Evolutionary conservation across 1,140 invertebrate species (phyloP), one percentile per base, ranked within the genome.

Genomic region (Vollenhovia emeryi): DNA sequence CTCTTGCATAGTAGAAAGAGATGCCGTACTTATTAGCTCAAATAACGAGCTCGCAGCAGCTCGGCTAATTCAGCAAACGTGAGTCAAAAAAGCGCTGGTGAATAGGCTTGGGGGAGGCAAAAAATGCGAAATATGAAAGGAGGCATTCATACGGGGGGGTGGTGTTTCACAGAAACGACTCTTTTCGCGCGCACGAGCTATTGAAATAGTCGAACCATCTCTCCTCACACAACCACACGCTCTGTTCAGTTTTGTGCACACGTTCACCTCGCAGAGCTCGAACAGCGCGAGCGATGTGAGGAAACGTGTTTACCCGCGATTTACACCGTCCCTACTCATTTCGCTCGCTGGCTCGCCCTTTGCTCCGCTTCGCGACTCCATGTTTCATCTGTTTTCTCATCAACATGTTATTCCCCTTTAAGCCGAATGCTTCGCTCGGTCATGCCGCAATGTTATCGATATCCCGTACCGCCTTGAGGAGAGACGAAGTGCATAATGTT

Each of bases 311-410:
- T 69, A 55, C 76, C 69, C 7, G 62, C 33, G 76, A 50, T 80
- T 80, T 71, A 80, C 48, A 45, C 30, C 48, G 11, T 48, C 33
- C 24, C 33, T 24, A 50, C 8, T 15, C 43, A 27, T 27, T 27
- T 55, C 27, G 15, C 30, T 62, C 7, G 7, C 24, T 55, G 9
- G 40, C 9, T 48, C 27, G 21, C n/a, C 15, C 43, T 66, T 64
- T 50, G 43, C n/a, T n/a, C 50, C 24, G 11, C 33, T 66, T 33
- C 50, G n/a, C 30, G 15, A 48, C 48, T 11, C 24, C 30, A 80
- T 80, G 24, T 80, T 80, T 80, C 62, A 80, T 80, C 48, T 80
- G 62, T 21, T 80, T 60, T 69, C n/a, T n/a, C 62, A 55, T 80
- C 36, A 80, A 80, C 36, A 43, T 55, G 18, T 55, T 40, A 55